Evolutionary conservation across 1,140 invertebrate species (phyloP).

Genomic region (Formica exsecta): DNA sequence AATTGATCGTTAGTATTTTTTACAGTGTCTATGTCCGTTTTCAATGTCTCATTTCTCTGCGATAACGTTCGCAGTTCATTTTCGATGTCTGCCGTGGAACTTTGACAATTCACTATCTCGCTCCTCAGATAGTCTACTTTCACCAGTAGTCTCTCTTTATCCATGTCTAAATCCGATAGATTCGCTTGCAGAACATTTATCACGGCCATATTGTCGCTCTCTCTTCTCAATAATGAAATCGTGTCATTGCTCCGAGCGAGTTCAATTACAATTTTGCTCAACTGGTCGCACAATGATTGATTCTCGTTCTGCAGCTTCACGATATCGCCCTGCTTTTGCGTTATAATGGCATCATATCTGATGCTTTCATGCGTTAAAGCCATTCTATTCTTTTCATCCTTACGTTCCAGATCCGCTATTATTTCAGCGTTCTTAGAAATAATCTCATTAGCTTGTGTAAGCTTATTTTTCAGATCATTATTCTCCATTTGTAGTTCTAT

Average conservation of each 20-base stretch:
- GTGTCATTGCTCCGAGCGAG: slow-evolving; percentile 58
- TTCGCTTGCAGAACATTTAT: slow-evolving; percentile 58
- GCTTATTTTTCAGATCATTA: slow-evolving; percentile 41
- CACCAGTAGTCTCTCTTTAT: slow-evolving; percentile 54
- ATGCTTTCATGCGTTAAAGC: slow-evolving; percentile 11
- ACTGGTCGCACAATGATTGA: slow-evolving; percentile 42
- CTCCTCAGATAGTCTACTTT: slow-evolving; percentile 48
- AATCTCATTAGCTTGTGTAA: slow-evolving; percentile 37
- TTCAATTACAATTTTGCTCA: slow-evolving; percentile 49
- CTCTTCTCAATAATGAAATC: slow-evolving; percentile 57
- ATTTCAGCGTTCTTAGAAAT: slow-evolving; percentile 46
- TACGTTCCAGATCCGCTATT: slow-evolving; percentile 41
- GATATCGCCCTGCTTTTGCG: slow-evolving; percentile 53
- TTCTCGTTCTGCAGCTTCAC: slow-evolving; percentile 61
- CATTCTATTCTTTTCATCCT: slow-evolving; percentile 18
- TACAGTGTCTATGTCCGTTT: slow-evolving; percentile 53
- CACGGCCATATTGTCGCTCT: slow-evolving; percentile 56
- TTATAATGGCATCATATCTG: slow-evolving; percentile 42
- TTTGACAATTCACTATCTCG: slow-evolving; percentile 59
- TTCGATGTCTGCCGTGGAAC: slow-evolving; percentile 63
- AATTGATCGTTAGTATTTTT: slow-evolving; percentile 63
- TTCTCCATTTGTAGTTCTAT: slow-evolving; percentile 58
- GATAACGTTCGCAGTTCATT: slow-evolving; percentile 35
- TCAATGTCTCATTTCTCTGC: slow-evolving; percentile 66
- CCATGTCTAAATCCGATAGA: slow-evolving; percentile 62